phyloP scores from a whole-genome alignment of 1,140 invertebrate species.

The Lepidurus couesii region DNA sequence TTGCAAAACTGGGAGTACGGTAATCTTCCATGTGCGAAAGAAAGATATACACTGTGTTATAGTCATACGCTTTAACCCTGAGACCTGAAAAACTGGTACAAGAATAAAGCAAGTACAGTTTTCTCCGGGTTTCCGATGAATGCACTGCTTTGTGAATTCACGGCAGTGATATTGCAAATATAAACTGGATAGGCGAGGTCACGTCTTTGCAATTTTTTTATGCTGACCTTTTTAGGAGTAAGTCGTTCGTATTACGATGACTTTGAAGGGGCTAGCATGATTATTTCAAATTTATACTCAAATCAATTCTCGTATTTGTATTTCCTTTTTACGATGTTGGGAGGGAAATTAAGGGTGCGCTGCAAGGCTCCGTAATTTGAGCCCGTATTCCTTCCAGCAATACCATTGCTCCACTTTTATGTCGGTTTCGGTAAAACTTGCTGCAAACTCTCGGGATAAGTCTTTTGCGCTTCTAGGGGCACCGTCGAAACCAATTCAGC shows the following conservation, averaged over 20 bases:
- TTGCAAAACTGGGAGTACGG: no score
- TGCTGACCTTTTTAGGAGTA: no score
- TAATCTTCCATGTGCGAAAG: no score
- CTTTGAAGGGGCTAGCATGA: no score
- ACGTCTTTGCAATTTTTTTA: neutral
- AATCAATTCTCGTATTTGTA: neutral
- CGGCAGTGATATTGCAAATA: neutral
- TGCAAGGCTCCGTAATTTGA: no score
- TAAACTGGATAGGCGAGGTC: neutral
- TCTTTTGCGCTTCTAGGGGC: neutral
- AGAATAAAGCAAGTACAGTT: neutral
- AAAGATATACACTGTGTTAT: no score
- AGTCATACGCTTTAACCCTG: neutral
- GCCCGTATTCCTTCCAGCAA: no score
- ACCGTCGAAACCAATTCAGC: neutral
- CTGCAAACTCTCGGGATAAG: neutral
- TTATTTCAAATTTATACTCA: conserved; percentile 1
- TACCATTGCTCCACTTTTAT: neutral
- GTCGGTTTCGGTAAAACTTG: neutral
- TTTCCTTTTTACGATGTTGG: neutral
- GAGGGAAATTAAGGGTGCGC: no score
- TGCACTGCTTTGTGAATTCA: neutral
- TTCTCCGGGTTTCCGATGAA: neutral
- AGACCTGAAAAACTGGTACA: neutral
- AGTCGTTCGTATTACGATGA: neutral